Percentiles rank a stretch among this genome's conserved stretches.
phyloP scores from a whole-genome alignment of 2,113 vertebrate species.

The Nicator chloris region DNA sequence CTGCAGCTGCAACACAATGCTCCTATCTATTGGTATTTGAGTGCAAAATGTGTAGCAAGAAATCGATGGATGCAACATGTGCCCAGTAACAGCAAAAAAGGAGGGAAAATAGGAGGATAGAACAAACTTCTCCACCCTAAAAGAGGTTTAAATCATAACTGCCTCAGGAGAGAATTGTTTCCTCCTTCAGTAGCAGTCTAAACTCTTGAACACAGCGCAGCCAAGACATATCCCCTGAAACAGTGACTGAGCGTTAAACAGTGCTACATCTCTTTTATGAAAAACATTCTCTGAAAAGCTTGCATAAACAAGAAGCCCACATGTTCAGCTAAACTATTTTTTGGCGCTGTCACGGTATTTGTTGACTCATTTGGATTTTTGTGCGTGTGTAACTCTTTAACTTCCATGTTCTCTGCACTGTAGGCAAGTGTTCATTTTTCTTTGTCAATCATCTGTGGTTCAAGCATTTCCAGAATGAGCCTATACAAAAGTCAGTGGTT shows the following conservation, averaged over 20 bases:
- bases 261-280: constrained; percentile 47
- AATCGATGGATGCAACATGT: constrained; percentile 6
- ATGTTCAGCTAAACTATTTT: constrained; percentile 35
- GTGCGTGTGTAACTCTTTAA: background rate
- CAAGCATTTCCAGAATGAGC: background rate
- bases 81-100: background rate
- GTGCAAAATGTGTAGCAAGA: background rate
- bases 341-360: background rate
- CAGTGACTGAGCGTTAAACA: constrained; percentile 15
- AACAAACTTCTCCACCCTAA: constrained; percentile 38
- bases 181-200: constrained; percentile 55
- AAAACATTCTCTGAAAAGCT: constrained; percentile 46
- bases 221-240: constrained; percentile 44
- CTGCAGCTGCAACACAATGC: background rate
- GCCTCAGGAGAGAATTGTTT: constrained; percentile 45
- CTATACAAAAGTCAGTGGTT: background rate
- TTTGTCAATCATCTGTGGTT: background rate
- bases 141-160: constrained; percentile 43
- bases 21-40: background rate
- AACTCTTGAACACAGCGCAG: constrained; percentile 13
- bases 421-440: background rate
- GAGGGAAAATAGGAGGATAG: background rate
- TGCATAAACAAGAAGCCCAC: constrained; percentile 42
- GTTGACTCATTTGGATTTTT: constrained; percentile 36
- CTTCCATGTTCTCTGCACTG: background rate